Conservation (phyloP, 2,888 invertebrate genomes). For the Thereva nobilitata region DNA sequence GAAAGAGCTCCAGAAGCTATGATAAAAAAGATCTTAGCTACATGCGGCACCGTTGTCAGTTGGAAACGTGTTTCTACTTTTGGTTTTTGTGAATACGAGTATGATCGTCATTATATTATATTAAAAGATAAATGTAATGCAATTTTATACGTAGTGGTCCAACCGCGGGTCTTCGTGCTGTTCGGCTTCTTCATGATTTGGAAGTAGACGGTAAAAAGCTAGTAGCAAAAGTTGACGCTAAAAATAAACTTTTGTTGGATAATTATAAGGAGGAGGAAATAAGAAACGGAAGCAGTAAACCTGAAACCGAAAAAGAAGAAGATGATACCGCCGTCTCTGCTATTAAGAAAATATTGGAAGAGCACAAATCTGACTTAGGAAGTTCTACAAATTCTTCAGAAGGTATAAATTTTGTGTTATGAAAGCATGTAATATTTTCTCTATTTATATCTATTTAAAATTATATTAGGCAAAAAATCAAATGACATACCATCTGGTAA, state of each 20-base stretch:
- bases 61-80: conserved; percentile 99
- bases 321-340: conserved; percentile 72
- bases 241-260: conserved; percentile 92
- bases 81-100: conserved; percentile 96
- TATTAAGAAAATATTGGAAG: conserved; percentile 78
- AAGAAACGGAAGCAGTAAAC: conserved; percentile 61
- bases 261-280: conserved; percentile 83
- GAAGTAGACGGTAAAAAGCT: conserved; percentile 91
- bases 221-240: conserved; percentile 96
- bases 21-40: conserved; percentile 87
- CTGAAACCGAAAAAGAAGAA: conserved; percentile 64
- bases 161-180: conserved; percentile 92
- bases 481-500: conserved; percentile 1
- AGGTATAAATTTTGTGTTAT: not conserved
- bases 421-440: not conserved
- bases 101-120: conserved; percentile 41
- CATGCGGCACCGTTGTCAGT: conserved; percentile 91
- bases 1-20: conserved; percentile 94
- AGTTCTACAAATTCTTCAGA: conserved; percentile 29
- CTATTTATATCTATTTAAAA: not conserved
- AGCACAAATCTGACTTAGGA: conserved; percentile 78
- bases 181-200: conserved; percentile 88
- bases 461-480: conserved; percentile 16
- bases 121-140: conserved; percentile 1
- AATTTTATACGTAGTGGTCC: conserved; percentile 64